Conservation (phyloP, 2,797 vertebrate genomes). For the Craterocephalus amniculus region DNA sequence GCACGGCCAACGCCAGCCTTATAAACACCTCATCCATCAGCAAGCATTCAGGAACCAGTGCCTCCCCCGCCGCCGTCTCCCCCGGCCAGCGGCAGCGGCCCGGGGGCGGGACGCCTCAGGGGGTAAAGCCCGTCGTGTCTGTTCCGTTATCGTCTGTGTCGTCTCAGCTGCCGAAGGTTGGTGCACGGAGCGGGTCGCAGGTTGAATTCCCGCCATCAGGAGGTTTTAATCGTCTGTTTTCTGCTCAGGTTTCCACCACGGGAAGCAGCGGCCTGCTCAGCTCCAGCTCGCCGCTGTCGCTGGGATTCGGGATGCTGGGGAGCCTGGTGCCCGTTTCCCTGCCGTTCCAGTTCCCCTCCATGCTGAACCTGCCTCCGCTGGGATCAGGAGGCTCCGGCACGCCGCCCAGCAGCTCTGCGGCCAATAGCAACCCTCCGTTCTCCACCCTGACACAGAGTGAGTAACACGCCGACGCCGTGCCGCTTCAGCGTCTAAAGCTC, state of each 20-base stretch:
- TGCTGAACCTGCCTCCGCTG: constrained; percentile 86
- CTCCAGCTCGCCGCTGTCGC: constrained; percentile 87
- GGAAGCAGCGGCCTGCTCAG: constrained; percentile 86
- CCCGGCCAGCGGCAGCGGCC: constrained; percentile 75
- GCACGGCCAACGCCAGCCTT: constrained; percentile 76
- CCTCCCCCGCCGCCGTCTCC: constrained; percentile 55
- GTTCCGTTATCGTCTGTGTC: constrained; percentile 68
- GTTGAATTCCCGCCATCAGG: not conserved
- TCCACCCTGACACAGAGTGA: constrained; percentile 93
- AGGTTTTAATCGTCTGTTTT: not conserved
- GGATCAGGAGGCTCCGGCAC: constrained; percentile 75
- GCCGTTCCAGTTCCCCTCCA: constrained; percentile 94
- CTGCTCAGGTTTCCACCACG: constrained; percentile 84
- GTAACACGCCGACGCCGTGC: constrained; percentile 51
- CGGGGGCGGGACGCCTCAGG: constrained; percentile 75
- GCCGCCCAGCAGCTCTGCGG: constrained; percentile 85
- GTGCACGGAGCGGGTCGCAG: constrained; percentile 12
- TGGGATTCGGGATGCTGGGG: constrained; percentile 95
- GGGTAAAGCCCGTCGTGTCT: constrained; percentile 73
- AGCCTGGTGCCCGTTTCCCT: constrained; percentile 95
- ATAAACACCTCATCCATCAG: constrained; percentile 74
- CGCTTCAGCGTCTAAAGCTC: too few relatives aligned
- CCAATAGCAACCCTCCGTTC: constrained; percentile 90
- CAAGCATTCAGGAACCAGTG: constrained; percentile 76
- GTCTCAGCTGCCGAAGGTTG: constrained; percentile 81